Base-by-base conservation (phyloP, 2,113 vertebrate species). In the human region DNA sequence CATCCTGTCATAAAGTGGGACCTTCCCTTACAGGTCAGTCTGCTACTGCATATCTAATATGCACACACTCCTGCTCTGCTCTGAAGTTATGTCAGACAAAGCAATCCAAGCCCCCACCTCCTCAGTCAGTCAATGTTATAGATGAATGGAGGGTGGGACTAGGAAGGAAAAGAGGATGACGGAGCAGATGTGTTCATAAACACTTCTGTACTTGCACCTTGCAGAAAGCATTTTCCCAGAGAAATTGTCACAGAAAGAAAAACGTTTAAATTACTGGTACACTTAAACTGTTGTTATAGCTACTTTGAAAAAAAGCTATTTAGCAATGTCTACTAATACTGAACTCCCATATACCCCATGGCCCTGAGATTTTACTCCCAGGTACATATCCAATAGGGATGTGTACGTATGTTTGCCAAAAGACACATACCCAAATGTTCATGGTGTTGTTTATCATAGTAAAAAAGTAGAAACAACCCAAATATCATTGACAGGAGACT, bases 231-330 rank as follows among this genome's bases (percentile, higher is more conserved):
- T 73, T 76, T 94, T 66, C 57, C 72, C 75, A 78, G 3, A 57
- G 73, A 57, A 92, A 76, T 95, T 64, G 70, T 89, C 25, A 64
- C 27, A 94, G 38, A 43, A 94, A 81, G 57, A 83, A 94, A 95
- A 93, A 50, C 57, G 79, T 48, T 90, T 93, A 59, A 90, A 40
- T 40, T 75, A 66, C 79, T 78, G 38, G 4, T 27, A 40, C 35
- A 75, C 70, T 92, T 81, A 70, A 93, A 66, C 43, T 57, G 61
- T 55, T 48, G 30, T 30, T 50, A 68, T 35, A 83, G 55, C 40
- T 57, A 87, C 40, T 96, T 81, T 80, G n/a, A 75, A 91, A 80
- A 50, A 43, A 70, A 91, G 43, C 2, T n/a, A 0, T 43, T 23
- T 50, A 32, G 22, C 23, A 72, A 4, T 68, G 55, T 91, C 61